These are phyloP conservation scores for Enteromius fasciolatus DNA, from an alignment of 2,797 vertebrate genomes.

Conservation along the genomic window DNA sequence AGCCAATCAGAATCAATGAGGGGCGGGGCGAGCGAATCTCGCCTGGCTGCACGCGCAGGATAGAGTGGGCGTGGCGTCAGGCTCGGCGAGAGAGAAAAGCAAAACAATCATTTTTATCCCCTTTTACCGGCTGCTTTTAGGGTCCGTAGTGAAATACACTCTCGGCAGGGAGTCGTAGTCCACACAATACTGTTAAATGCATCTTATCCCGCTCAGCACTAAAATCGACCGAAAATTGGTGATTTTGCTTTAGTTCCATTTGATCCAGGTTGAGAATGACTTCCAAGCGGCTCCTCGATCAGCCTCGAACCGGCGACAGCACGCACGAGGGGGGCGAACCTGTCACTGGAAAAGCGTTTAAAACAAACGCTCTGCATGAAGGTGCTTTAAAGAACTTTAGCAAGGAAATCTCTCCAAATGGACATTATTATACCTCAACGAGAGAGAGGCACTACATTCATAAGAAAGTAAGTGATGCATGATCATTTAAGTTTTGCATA, in stretches of 20 bases:
- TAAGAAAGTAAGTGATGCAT: slow-evolving; percentile 76
- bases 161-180: slow-evolving; percentile 57
- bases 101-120: slow-evolving; percentile 80
- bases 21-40: slow-evolving; percentile 61
- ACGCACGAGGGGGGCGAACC: slow-evolving; percentile 67
- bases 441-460: slow-evolving; percentile 68
- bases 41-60: slow-evolving; percentile 62
- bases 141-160: slow-evolving; percentile 66
- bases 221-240: slow-evolving; percentile 71
- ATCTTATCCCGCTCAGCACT: slow-evolving; percentile 73
- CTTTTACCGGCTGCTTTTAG: slow-evolving; percentile 74
- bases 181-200: slow-evolving; percentile 79
- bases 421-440: slow-evolving; percentile 61
- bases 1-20: slow-evolving; percentile 73
- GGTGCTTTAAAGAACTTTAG: slow-evolving; percentile 59
- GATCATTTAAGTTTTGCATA: neutral
- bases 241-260: slow-evolving; percentile 73
- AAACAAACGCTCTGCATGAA: slow-evolving; percentile 68
- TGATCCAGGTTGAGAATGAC: slow-evolving; percentile 74
- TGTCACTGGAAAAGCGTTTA: slow-evolving; percentile 63
- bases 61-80: slow-evolving; percentile 75
- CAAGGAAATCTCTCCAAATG: slow-evolving; percentile 63
- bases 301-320: slow-evolving; percentile 66
- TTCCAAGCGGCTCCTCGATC: slow-evolving; percentile 76
- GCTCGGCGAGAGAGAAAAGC: slow-evolving; percentile 76